Evolutionary conservation across 2,888 invertebrate species (phyloP), one percentile per base, ranked within the genome.

Genomic region (Acanthosepion esculentum): DNA sequence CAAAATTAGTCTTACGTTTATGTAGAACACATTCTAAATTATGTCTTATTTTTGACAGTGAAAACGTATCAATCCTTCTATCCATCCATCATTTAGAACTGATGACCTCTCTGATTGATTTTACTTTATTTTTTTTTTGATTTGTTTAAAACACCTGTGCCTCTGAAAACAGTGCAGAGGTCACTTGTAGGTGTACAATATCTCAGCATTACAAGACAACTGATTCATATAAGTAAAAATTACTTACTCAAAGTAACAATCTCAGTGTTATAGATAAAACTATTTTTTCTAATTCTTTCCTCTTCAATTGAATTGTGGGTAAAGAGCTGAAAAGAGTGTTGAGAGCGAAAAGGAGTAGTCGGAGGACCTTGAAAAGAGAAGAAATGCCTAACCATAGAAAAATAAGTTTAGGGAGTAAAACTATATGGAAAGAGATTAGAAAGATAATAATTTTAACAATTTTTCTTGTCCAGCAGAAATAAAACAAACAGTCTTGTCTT

Each of bases 181-280:
- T n/a, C 78, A 78, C 78, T 78, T n/a, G 78, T 29, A 78, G 29
- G 78, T 33, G 78, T 78, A 78, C n/a, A n/a, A 33, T 78, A 78
- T 78, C 78, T 78, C 78, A 78, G 78, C 78, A 78, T n/a, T n/a
- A 78, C 78, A n/a, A n/a, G 78, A 78, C 78, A 78, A 78, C 15
- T 15, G 12, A 33, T 78, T n/a, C 78, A 10, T n/a, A 78, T 7
- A 78, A 33, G 78, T 33, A 78, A 8, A 78, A 78, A 1, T 78
- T 29, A 78, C 78, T 78, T 15, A n/a, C 78, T 78, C 78, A 78
- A 78, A 78, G 15, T 64, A 78, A 78, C 78, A 78, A n/a, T 78
- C 78, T 33, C 2, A n/a, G n/a, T 78, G 78, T 78, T 15, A 15
- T 59, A 64, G 10, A 33, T 12, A 33, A n/a, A 78, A n/a, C n/a